Percentiles rank a stretch among this genome's conserved stretches.
Conservation (phyloP, 2,888 invertebrate genomes). For the Nomada lathburiana region DNA sequence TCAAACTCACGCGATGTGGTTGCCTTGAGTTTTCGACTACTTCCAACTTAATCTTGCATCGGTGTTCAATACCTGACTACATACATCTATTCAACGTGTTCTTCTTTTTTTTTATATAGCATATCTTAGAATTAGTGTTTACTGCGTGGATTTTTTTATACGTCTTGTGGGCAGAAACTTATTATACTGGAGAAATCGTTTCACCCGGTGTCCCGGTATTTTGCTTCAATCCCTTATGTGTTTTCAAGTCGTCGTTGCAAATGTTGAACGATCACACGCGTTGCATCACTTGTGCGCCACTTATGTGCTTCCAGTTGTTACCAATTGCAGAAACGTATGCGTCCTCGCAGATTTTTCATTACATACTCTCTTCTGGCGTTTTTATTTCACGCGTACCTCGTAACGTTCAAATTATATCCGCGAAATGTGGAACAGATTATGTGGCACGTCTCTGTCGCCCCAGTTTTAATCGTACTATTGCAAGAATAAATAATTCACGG, state of each 20-base stretch:
- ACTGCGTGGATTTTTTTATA: constrained; percentile 61
- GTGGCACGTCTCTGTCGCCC: not conserved
- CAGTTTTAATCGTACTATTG: not conserved
- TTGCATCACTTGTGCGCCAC: constrained; percentile 40
- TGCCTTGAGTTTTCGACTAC: constrained; percentile 64
- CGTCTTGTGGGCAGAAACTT: constrained; percentile 41
- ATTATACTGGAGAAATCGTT: constrained; percentile 28
- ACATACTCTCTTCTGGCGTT: too few species aligned
- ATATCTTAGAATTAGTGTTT: constrained; percentile 65
- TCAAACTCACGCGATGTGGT: constrained; percentile 64
- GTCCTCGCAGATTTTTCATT: not conserved
- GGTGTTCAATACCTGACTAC: constrained; percentile 71
- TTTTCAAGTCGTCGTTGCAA: constrained; percentile 45
- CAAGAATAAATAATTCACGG: not conserved
- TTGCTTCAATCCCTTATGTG: constrained; percentile 51
- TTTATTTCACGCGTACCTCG: not conserved
- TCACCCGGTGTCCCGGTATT: constrained; percentile 31
- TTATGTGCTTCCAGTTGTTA: constrained; percentile 30
- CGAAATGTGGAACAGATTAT: not conserved
- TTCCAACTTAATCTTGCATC: constrained; percentile 71
- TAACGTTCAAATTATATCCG: not conserved
- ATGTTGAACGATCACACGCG: constrained; percentile 34
- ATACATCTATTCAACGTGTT: constrained; percentile 56
- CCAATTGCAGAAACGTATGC: constrained; percentile 9
- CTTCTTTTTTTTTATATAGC: constrained; percentile 43